Conservation (phyloP, 1,140 invertebrate species). For the Copidosoma floridanum region DNA sequence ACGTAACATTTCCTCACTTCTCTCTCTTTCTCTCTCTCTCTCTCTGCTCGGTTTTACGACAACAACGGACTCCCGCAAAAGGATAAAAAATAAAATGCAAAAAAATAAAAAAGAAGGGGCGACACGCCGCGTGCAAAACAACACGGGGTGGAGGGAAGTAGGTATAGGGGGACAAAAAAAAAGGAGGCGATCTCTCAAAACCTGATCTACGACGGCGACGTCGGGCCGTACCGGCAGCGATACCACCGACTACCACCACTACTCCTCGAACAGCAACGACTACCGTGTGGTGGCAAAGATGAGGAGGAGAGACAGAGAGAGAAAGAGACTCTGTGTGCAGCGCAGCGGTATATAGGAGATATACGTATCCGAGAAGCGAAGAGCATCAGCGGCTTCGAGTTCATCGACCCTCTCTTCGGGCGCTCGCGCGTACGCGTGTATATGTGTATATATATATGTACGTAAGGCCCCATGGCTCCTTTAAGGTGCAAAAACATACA, state of each 20-base stretch:
- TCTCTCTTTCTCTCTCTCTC: too few species aligned
- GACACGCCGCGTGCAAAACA: not conserved
- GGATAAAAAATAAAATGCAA: not conserved
- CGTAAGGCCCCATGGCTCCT: constrained; percentile 36
- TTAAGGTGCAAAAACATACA: constrained; percentile 53
- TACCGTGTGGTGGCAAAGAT: too few species aligned
- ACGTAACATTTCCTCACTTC: not conserved
- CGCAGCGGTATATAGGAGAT: not conserved
- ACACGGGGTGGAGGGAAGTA: not conserved
- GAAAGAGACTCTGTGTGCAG: not conserved
- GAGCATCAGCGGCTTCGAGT: not conserved
- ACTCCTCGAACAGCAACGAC: too few species aligned
- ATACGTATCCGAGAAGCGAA: too few species aligned
- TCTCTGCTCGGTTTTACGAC: constrained; percentile 9
- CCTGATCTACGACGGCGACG: constrained; percentile 17
- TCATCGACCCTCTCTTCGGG: constrained; percentile 16
- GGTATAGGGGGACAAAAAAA: not conserved
- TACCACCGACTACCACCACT: too few species aligned
- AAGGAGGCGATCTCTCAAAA: not conserved
- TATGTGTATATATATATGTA: too few species aligned
- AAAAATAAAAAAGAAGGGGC: not conserved
- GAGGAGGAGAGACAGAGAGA: not conserved
- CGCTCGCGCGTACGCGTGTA: too few species aligned
- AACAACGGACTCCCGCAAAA: not conserved
- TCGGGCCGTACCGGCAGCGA: too few species aligned